phyloP scores from a whole-genome alignment of 2,888 invertebrate genomes.

The Caenorhabditis sp. region DNA sequence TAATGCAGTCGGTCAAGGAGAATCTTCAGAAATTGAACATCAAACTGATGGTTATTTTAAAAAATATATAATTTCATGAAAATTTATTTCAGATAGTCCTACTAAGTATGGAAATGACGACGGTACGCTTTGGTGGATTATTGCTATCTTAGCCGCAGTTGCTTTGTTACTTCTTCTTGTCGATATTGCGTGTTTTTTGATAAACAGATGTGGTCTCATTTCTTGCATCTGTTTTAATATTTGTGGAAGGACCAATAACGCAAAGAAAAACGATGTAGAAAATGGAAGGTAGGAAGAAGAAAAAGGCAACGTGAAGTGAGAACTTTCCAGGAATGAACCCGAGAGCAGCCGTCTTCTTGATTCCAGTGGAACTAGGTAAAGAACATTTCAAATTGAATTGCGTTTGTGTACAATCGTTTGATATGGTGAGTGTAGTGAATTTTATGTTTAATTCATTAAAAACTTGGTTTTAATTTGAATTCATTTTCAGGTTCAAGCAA shows the following conservation, averaged over 20 bases:
- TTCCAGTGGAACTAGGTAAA: slow-evolving; percentile 53
- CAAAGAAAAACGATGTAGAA: slow-evolving; percentile 66
- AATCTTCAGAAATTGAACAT: slow-evolving; percentile 89
- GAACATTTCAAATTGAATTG: slow-evolving; percentile 6
- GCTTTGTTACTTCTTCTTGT: slow-evolving; percentile 88
- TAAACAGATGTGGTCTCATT: slow-evolving; percentile 86
- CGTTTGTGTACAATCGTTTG: slow-evolving; percentile 23
- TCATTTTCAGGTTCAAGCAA: slow-evolving; percentile 43
- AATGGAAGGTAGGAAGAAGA: slow-evolving; percentile 64
- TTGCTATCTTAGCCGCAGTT: slow-evolving; percentile 84
- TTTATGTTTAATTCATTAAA: slow-evolving; percentile 3
- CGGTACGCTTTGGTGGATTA: background rate
- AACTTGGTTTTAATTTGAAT: too few species aligned
- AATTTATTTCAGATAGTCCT: slow-evolving; percentile 45
- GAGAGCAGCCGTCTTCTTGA: slow-evolving; percentile 57
- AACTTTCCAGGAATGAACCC: slow-evolving; percentile 47
- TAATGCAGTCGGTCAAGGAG: slow-evolving; percentile 91
- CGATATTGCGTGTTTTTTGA: slow-evolving; percentile 90
- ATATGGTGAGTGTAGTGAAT: slow-evolving; percentile 44
- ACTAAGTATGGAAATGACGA: slow-evolving; percentile 28
- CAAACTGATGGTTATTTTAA: slow-evolving; percentile 67
- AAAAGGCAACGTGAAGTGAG: too few species aligned
- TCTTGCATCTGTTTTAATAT: slow-evolving; percentile 82
- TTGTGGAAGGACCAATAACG: slow-evolving; percentile 66
- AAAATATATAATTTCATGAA: background rate